phyloP scores from a whole-genome alignment of 1,140 invertebrate species.

The Formica exsecta region DNA sequence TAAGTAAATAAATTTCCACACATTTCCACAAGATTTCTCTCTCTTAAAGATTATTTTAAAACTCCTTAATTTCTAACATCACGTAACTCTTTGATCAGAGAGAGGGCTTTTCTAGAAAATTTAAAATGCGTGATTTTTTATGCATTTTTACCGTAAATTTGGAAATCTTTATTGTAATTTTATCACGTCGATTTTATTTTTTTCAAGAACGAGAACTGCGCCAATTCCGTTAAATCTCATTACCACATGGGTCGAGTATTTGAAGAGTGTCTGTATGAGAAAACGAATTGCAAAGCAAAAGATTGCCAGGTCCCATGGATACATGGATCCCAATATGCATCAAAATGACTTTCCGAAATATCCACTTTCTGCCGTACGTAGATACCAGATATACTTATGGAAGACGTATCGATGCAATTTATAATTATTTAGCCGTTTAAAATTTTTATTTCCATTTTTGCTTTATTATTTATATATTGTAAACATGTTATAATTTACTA shows the following conservation, averaged over 20 bases:
- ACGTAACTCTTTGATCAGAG: neutral
- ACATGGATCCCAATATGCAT: constrained; percentile 68
- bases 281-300: constrained; percentile 67
- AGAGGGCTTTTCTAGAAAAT: neutral
- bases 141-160: neutral
- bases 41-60: neutral
- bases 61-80: neutral
- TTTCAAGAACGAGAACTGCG: constrained; percentile 94
- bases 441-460: neutral
- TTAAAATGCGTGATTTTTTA: neutral
- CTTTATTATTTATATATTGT: neutral
- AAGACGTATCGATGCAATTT: neutral
- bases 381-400: neutral
- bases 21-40: too few species aligned
- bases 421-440: neutral
- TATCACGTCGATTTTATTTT: neutral
- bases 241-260: constrained; percentile 95
- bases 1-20: constrained; percentile 63
- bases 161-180: neutral
- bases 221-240: constrained; percentile 98
- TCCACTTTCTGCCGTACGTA: constrained; percentile 66
- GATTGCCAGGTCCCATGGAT: constrained; percentile 77
- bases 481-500: constrained; percentile 5
- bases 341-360: constrained; percentile 64
- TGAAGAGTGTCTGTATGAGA: constrained; percentile 87